Conservation (phyloP, 2,888 invertebrate genomes). For the Cylindroiulus punctatus region DNA sequence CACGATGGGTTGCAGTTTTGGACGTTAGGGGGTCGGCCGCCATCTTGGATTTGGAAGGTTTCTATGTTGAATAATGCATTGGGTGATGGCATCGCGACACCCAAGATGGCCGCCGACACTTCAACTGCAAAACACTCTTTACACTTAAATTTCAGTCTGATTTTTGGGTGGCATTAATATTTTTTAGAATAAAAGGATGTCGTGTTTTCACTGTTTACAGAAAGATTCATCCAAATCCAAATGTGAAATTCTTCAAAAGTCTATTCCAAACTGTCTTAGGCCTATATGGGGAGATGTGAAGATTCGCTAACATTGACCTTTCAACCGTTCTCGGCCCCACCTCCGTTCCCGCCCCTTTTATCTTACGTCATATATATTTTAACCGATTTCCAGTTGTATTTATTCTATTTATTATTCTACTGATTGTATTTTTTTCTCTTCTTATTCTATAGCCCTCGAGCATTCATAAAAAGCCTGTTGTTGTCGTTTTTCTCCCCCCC, state of each 20-base stretch:
- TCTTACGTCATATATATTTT: constrained; percentile 49
- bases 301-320: neutral
- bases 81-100: neutral
- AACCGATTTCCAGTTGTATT: constrained; percentile 52
- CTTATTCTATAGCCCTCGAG: constrained; percentile 33
- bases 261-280: neutral
- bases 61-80: neutral
- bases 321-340: constrained; percentile 21
- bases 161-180: neutral
- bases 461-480: constrained; percentile 52
- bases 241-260: neutral
- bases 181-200: neutral
- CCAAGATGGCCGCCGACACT: neutral
- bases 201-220: neutral
- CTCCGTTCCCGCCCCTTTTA: neutral
- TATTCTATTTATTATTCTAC: constrained; percentile 51
- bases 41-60: neutral
- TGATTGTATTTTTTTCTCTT: constrained; percentile 51
- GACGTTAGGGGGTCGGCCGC: neutral
- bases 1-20: neutral
- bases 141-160: neutral
- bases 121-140: neutral
- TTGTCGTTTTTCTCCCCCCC: constrained; percentile 55
- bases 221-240: neutral
- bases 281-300: no score